phyloP scores from a whole-genome alignment of 2,888 invertebrate genomes.

The Podotricha telesiphe region DNA sequence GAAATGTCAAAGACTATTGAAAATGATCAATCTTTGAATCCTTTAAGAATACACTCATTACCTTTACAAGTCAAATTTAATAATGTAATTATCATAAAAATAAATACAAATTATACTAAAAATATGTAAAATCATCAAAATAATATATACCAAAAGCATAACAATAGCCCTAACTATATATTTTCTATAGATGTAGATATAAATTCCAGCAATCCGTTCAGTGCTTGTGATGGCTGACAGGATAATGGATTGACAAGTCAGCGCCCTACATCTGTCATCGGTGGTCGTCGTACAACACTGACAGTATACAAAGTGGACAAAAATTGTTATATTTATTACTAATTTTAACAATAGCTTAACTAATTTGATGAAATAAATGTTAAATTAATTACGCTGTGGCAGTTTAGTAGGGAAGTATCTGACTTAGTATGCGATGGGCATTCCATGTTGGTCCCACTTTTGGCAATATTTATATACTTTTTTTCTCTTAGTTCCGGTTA shows the following conservation, averaged over 20 bases:
- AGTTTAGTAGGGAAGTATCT: too few species aligned
- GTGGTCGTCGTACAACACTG: constrained; percentile 9
- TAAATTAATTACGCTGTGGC: too few species aligned
- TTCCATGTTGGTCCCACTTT: too few species aligned
- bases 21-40: too few species aligned
- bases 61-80: too few species aligned
- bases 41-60: too few species aligned
- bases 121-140: not conserved
- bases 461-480: too few species aligned
- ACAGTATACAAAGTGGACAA: constrained; percentile 21
- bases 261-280: constrained; percentile 36
- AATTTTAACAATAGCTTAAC: not conserved
- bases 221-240: constrained; percentile 27
- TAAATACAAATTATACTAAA: too few species aligned
- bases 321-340: constrained; percentile 15
- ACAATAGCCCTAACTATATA: constrained; percentile 18
- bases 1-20: too few species aligned
- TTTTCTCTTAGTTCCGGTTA: too few species aligned
- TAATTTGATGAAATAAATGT: not conserved
- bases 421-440: too few species aligned
- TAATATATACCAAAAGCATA: not conserved
- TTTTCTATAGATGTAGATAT: constrained; percentile 9
- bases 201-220: constrained; percentile 32
- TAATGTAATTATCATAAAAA: too few species aligned
- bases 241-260: constrained; percentile 35